These are phyloP conservation scores for fruit fly (Drosophila melanogaster) DNA, from an alignment of 1,140 invertebrate genomes.

Conservation along the genomic window Release_6_plus_ISO1_MT NT_033777.3:7389501-7390000, in stretches of 20 bases:
- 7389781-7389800: conserved; percentile 54
- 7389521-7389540: background rate
- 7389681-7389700: conserved; percentile 57
- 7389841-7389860: conserved; percentile 78
- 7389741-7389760: conserved; percentile 42
- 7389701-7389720: conserved; percentile 46
- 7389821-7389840: conserved; percentile 64
- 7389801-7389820: conserved; percentile 77
- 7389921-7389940: conserved; percentile 31
- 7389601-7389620: conserved; percentile 30
- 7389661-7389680: conserved; percentile 82
- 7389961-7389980: conserved; percentile 12
- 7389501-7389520: background rate
- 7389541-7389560: background rate
- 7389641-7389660: conserved; percentile 75
- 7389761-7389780: conserved; percentile 51
- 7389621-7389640: conserved; percentile 66
- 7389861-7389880: conserved; percentile 17
- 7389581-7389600: conserved; percentile 3
- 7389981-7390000: background rate
- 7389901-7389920: conserved; percentile 79
- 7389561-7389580: background rate
- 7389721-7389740: conserved; percentile 22
- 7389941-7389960: background rate
- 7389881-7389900: conserved; percentile 57